These are phyloP conservation scores for Nesoenas mayeri DNA, from an alignment of 2,113 vertebrate genomes.

Conservation along the genomic window DNA sequence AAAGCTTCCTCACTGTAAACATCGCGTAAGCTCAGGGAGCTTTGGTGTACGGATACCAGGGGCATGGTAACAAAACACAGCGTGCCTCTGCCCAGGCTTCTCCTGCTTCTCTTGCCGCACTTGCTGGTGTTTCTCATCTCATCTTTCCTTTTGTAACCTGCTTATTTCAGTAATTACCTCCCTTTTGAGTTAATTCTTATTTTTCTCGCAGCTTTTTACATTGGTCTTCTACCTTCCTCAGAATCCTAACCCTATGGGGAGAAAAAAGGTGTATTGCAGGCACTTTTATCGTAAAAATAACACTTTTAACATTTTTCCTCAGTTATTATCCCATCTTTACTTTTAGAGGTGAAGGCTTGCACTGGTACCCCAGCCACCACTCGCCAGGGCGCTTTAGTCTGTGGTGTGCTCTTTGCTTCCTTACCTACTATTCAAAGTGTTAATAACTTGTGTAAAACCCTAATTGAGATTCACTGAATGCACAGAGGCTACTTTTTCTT, in stretches of 20 bases:
- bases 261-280: background rate
- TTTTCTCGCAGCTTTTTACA: background rate
- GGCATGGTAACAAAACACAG: constrained; percentile 8
- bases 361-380: background rate
- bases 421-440: background rate
- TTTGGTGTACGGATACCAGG: background rate
- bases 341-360: background rate
- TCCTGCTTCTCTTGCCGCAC: background rate
- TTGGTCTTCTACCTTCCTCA: background rate
- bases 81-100: background rate
- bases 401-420: background rate
- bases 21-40: constrained; percentile 4
- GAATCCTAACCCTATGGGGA: background rate
- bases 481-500: background rate
- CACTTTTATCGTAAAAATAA: background rate
- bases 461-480: background rate
- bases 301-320: background rate
- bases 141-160: background rate
- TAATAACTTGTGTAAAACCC: background rate
- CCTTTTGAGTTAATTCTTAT: background rate
- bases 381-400: rapidly evolving
- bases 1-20: constrained; percentile 4
- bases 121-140: background rate
- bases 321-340: background rate
- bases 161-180: background rate